phyloP scores from a whole-genome alignment of 2,888 invertebrate species.

The Rhogogaster chlorosoma region DNA sequence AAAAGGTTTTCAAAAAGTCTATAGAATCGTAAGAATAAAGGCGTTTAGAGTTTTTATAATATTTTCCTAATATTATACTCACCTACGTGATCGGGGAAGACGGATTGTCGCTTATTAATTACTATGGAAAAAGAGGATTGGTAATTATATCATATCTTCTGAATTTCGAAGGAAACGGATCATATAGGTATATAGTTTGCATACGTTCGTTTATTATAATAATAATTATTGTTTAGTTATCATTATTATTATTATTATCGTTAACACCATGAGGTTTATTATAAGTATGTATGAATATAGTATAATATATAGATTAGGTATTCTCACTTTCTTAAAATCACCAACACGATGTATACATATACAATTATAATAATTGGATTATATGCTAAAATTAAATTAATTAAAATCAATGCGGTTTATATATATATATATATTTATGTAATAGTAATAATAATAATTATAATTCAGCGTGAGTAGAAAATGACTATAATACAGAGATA shows the following conservation, averaged over 20 bases:
- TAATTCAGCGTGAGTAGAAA: constrained; percentile 23
- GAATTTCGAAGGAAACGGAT: not conserved
- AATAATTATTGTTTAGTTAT: constrained; percentile 27
- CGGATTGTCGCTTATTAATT: not conserved
- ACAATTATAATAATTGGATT: constrained; percentile 53
- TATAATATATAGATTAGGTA: constrained; percentile 38
- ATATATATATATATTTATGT: not conserved
- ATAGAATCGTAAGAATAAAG: not conserved
- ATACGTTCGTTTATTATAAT: constrained; percentile 63
- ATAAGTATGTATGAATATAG: constrained; percentile 4
- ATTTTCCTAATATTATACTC: not conserved
- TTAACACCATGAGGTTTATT: constrained; percentile 65
- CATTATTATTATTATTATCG: constrained; percentile 59
- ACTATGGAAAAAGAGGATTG: not conserved
- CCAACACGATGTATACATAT: constrained; percentile 59
- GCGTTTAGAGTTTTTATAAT: not conserved
- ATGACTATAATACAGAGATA: constrained; percentile 33
- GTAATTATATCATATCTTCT: not conserved
- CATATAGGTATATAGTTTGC: not conserved
- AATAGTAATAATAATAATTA: constrained; percentile 20
- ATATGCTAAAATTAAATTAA: constrained; percentile 61
- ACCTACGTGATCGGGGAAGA: not conserved
- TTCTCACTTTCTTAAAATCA: constrained; percentile 60
- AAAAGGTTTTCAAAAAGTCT: not conserved
- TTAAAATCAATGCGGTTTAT: constrained; percentile 59